Evolutionary conservation across 2,797 vertebrate genomes (phyloP), one percentile per base, ranked within the genome.

Genomic region (Loriculus beryllinus): DNA sequence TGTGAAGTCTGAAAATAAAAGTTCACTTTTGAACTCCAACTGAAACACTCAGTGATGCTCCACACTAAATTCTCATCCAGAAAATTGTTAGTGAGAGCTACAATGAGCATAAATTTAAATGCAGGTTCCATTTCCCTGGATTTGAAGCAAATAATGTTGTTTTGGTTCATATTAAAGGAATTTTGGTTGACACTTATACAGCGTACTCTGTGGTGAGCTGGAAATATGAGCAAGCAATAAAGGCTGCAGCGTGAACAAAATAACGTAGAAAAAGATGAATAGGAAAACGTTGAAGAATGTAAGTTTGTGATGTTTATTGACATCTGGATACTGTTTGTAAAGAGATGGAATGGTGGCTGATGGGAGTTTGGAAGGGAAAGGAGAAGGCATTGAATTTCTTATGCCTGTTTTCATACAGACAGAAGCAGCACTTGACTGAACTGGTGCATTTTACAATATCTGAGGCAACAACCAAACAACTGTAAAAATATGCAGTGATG

Each of bases 261-360:
- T 48, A 86, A 56, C 2, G 45, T 69, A 89, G 42, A 33, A 68
- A 71, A 82, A 64, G 6, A 26, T 54, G 59, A 60, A 52, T 2
- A 51, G 48, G 52, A 56, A 43, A 71, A 72, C 31, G 14, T 18
- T 59, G 47, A 90, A 86, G 62, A 81, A 14, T 49, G 47, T 70
- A 81, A 76, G 47, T n/a, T 69, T 77, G 42, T 69, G 57, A 17
- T 81, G 56, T 79, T 95, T 91, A 14, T 85, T 95, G 88, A 95
- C 85, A 93, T 84, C 84, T 89, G 86, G 91, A 78, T 42, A 45
- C 33, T 87, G 47, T 92, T 96, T 94, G 59, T 74, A 79, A 81
- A 60, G 92, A 94, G 75, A 40, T 16, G 81, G 77, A 81, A 40
- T 57, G 59, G 69, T 42, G 54, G 69, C 31, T 87, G 81, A 52